Base-by-base conservation (phyloP, 2,888 invertebrate genomes). In the Cremastinae sp. region DNA sequence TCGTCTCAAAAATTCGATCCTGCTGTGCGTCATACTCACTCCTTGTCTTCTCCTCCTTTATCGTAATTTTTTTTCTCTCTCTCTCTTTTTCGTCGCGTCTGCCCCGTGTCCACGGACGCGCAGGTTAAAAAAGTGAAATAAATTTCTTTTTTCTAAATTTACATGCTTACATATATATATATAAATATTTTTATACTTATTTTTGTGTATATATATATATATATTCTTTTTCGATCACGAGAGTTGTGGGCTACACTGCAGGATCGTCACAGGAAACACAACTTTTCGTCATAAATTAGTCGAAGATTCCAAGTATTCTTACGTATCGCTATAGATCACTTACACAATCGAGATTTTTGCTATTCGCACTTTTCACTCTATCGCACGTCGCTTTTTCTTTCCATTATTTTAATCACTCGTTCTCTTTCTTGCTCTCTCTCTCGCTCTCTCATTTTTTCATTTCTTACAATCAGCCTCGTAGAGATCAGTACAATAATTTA, bases 401-500 rank as follows among this genome's bases (percentile, higher is more conserved):
- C 22, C 22, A 9, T 22, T 28, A 1, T 20, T 53, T n/a, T 45
- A 22, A n/a, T n/a, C n/a, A n/a, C n/a, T 56, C 47, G 36, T 20
- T 28, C 41, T 64, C 45, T 64, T 36, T 36, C 41, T 43, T 22
- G 49, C 38, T 51, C 61, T 43, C 53, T 22, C 71, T 66, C 47
- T 43, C 61, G 38, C 64, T 10, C 14, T 36, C 9, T 43, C 28
- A 5, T 4, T 36, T 16, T 51, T 20, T 69, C 36, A 14, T 28
- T 51, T 28, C 34, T 72, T 64, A 76, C 56, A 76, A 76, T 76
- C 58, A 76, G 69, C 76, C 64, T 76, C 72, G 58, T 76, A 66
- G 74, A 78, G 76, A 78, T 76, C 78, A 78, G 51, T 74, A 68
- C 64, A 78, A 78, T 78, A 76, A 78, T 78, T 78, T 78, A 78